Evolutionary conservation across 1,140 invertebrate genomes (phyloP).

Genomic region (Aradophagus sp.): DNA sequence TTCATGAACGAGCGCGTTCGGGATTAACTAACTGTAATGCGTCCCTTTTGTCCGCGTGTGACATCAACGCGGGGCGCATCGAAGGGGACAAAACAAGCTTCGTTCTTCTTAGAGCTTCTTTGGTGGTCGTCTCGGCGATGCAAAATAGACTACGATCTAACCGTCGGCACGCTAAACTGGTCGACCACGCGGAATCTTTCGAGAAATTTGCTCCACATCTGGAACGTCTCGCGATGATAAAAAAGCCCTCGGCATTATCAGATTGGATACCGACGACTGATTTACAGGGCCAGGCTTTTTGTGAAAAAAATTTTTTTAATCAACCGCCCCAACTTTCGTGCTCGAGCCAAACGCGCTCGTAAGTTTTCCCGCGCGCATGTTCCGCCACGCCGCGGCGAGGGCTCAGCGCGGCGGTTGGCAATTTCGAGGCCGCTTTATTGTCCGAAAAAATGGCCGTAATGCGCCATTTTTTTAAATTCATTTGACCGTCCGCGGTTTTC

Average conservation of each 20-base stretch:
- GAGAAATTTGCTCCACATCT: constrained; percentile 55
- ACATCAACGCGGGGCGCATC: constrained; percentile 7
- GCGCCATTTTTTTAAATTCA: too few species aligned
- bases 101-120: constrained; percentile 54
- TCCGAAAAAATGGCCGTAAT: too few species aligned
- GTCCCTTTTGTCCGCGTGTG: constrained; percentile 26
- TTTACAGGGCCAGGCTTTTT: constrained; percentile 24
- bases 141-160: constrained; percentile 52
- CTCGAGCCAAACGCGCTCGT: constrained; percentile 9
- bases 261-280: constrained; percentile 42
- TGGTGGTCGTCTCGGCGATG: constrained; percentile 49
- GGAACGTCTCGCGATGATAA: constrained; percentile 44
- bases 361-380: constrained; percentile 33
- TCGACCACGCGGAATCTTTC: constrained; percentile 43
- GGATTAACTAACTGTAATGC: constrained; percentile 25
- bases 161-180: constrained; percentile 44
- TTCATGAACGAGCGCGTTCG: constrained; percentile 1
- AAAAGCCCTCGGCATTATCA: constrained; percentile 40
- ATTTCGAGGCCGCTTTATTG: too few species aligned
- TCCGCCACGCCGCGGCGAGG: too few species aligned
- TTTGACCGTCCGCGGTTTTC: too few species aligned
- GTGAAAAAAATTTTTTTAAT: constrained; percentile 22
- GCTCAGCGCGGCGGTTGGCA: too few species aligned
- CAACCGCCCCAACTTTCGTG: constrained; percentile 34
- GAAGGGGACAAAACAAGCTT: constrained; percentile 29